Conservation (phyloP, 2,113 vertebrate genomes). For the Pedionomus torquatus region DNA sequence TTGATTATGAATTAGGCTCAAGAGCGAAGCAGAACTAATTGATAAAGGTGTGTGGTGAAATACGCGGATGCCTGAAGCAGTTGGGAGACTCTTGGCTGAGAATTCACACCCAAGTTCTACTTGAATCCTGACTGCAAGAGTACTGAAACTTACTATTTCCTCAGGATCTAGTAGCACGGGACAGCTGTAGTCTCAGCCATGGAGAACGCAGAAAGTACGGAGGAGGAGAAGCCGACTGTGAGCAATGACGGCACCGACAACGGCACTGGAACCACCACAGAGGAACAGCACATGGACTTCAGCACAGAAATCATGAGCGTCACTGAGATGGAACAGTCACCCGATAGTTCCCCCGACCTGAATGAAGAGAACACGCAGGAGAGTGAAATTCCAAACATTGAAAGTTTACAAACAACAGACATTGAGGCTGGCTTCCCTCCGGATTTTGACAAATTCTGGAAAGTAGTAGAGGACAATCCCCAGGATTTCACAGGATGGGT, state of each 20-base stretch:
- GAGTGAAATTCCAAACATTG: conserved; percentile 60
- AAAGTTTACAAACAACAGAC: conserved; percentile 67
- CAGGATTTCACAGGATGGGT: conserved; percentile 99
- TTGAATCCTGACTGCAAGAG: not conserved
- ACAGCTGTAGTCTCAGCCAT: conserved; percentile 36
- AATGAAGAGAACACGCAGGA: conserved; percentile 84
- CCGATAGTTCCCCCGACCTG: conserved; percentile 80
- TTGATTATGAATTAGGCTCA: accelerated
- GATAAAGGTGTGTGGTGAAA: not conserved
- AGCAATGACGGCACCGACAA: conserved; percentile 51
- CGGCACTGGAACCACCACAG: conserved; percentile 1
- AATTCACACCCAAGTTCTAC: accelerated
- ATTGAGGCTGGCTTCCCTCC: conserved; percentile 80
- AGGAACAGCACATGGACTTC: conserved; percentile 73
- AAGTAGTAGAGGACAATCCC: conserved; percentile 91
- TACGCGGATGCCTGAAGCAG: accelerated
- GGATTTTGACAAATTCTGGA: conserved; percentile 94
- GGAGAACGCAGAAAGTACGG: conserved; percentile 68
- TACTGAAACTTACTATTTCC: not conserved
- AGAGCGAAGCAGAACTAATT: accelerated
- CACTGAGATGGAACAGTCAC: conserved; percentile 84
- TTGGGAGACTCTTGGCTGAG: not conserved
- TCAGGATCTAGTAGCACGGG: conserved; percentile 42
- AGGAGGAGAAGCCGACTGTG: conserved; percentile 57
- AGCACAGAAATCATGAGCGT: conserved; percentile 81